Conservation (phyloP, 2,888 invertebrate genomes). For the Sinhomidia bicolor region DNA sequence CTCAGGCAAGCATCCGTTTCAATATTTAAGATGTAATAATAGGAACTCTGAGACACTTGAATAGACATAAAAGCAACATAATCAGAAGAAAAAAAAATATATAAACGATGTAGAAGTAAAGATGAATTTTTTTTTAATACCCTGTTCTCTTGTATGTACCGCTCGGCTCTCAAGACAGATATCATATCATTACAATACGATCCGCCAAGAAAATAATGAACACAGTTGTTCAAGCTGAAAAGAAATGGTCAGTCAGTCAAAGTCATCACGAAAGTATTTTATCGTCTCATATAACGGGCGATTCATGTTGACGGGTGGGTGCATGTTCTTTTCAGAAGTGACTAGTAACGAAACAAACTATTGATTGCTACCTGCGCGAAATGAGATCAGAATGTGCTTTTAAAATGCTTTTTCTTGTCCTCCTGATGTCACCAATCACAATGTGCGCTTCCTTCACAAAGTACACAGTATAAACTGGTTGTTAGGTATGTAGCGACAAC, state of each 20-base stretch:
- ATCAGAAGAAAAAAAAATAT: too few relatives aligned
- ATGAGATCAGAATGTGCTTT: slow-evolving; percentile 15
- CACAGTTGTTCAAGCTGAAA: not conserved
- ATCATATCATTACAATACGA: not conserved
- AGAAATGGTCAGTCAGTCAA: slow-evolving; percentile 1
- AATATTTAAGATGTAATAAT: not conserved
- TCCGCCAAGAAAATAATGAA: not conserved
- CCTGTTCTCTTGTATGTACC: too few relatives aligned
- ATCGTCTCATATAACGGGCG: slow-evolving; percentile 1
- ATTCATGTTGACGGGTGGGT: slow-evolving; percentile 15
- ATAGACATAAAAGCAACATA: not conserved
- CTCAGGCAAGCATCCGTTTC: too few relatives aligned
- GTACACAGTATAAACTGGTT: not conserved
- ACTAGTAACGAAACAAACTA: not conserved
- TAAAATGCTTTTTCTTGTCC: slow-evolving; percentile 25
- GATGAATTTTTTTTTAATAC: not conserved
- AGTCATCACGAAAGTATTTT: not conserved
- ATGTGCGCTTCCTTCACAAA: slow-evolving; percentile 30
- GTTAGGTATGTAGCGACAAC: slow-evolving; percentile 26
- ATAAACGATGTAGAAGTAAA: too few relatives aligned
- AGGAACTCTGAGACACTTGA: not conserved
- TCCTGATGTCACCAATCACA: slow-evolving; percentile 24
- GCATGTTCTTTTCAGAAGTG: not conserved
- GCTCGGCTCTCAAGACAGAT: too few relatives aligned
- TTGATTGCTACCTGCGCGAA: slow-evolving; percentile 31